phyloP scores from a whole-genome alignment of 2,888 invertebrate species.

The Stenodera caucasica region DNA sequence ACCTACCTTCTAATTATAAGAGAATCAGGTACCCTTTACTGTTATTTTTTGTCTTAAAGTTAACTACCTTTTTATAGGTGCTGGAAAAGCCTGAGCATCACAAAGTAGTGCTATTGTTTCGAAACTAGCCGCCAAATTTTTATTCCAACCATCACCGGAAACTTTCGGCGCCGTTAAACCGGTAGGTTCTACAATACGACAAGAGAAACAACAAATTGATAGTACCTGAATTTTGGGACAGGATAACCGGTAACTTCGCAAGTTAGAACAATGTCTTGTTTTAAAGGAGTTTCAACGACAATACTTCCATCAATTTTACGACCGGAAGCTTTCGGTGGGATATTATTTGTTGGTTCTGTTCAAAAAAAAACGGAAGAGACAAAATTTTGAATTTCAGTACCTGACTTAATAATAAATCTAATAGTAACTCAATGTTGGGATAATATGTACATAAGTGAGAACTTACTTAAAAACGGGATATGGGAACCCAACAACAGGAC shows the following conservation, averaged over 20 bases:
- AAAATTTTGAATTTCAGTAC: slow-evolving; percentile 8
- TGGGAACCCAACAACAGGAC: slow-evolving; percentile 71
- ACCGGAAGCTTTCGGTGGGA: slow-evolving; percentile 60
- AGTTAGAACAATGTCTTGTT: slow-evolving; percentile 59
- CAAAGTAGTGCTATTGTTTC: slow-evolving; percentile 56
- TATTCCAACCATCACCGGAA: slow-evolving; percentile 62
- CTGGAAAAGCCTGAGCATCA: slow-evolving; percentile 62
- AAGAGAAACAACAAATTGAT: slow-evolving; percentile 40
- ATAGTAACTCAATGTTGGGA: slow-evolving; percentile 35
- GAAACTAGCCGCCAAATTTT: slow-evolving; percentile 45
- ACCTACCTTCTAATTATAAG: slow-evolving; percentile 10
- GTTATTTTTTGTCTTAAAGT: not conserved
- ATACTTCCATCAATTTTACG: slow-evolving; percentile 58
- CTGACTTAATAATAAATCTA: slow-evolving; percentile 11
- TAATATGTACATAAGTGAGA: slow-evolving; percentile 23
- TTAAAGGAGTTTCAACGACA: slow-evolving; percentile 54
- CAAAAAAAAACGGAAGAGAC: slow-evolving; percentile 34
- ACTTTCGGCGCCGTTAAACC: slow-evolving; percentile 59
- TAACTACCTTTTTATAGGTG: slow-evolving; percentile 59
- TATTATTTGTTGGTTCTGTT: slow-evolving; percentile 70
- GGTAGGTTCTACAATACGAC: slow-evolving; percentile 55
- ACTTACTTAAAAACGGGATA: slow-evolving; percentile 74
- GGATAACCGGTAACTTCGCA: slow-evolving; percentile 74
- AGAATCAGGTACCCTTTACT: slow-evolving; percentile 23
- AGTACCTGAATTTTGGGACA: slow-evolving; percentile 71